Conservation (phyloP, 2,888 invertebrate species). For the Marasmarcha lunaedactyla region DNA sequence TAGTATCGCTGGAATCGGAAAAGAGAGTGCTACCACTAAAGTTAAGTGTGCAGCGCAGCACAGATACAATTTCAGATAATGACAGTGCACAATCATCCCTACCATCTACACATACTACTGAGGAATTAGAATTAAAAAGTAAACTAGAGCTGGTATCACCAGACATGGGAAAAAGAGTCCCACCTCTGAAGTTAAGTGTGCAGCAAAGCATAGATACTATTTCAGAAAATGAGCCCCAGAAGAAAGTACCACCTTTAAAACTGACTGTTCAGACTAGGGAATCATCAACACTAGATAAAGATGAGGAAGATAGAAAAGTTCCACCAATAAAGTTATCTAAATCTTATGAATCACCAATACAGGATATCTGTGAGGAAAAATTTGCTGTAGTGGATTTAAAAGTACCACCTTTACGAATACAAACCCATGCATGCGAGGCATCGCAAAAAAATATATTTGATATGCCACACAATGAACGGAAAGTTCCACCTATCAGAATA, state of each 20-base stretch:
- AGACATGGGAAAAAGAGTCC: background rate
- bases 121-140: too few relatives aligned
- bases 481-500: conserved; percentile 1
- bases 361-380: too few relatives aligned
- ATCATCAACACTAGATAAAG: background rate
- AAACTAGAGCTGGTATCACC: too few relatives aligned
- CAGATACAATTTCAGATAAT: too few relatives aligned
- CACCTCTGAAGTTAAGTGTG: background rate
- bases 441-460: too few relatives aligned
- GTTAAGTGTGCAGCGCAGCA: background rate
- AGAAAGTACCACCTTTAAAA: background rate
- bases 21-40: background rate
- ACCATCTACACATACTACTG: background rate
- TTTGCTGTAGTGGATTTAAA: too few relatives aligned
- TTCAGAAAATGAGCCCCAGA: background rate
- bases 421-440: too few relatives aligned
- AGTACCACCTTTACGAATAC: too few relatives aligned
- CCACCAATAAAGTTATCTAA: conserved; percentile 13
- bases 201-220: background rate
- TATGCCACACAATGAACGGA: too few relatives aligned
- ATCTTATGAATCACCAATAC: conserved; percentile 2
- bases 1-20: too few relatives aligned
- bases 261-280: conserved; percentile 5
- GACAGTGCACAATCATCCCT: too few relatives aligned
- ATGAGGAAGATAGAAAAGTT: conserved; percentile 9